A percentile compares a stretch with the other conserved stretches of the same genome.
These are phyloP conservation scores for Hemistola chrysoprasaria DNA, from an alignment of 2,888 invertebrate genomes.

Conservation along the genomic window DNA sequence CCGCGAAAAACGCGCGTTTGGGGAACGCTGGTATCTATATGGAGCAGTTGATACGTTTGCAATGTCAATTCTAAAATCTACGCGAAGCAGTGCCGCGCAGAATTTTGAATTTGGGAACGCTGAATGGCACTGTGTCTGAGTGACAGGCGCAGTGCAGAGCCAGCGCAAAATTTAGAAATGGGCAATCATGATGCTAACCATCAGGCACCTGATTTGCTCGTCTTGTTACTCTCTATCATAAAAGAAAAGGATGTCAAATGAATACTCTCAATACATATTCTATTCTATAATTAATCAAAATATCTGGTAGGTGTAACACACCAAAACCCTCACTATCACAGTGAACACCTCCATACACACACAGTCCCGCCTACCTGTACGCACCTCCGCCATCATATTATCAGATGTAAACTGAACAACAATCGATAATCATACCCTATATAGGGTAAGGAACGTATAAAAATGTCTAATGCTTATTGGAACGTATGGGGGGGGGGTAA, in stretches of 20 bases:
- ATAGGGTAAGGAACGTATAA: conserved; percentile 8
- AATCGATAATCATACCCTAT: conserved; percentile 74
- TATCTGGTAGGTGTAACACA: conserved; percentile 11
- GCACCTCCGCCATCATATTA: conserved; percentile 59
- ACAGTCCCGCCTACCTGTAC: conserved; percentile 49
- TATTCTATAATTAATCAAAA: no score
- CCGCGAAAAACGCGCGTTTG: conserved; percentile 75
- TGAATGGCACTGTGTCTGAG: no score
- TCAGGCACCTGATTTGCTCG: no score
- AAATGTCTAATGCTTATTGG: conserved; percentile 17
- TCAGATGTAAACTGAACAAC: conserved; percentile 76
- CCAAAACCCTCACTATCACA: conserved; percentile 30
- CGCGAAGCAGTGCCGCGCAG: no score
- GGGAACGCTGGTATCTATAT: conserved; percentile 41
- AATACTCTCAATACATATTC: no score
- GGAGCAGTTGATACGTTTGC: conserved; percentile 49
- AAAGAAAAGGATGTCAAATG: no score
- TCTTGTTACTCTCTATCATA: no score
- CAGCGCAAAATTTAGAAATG: no score
- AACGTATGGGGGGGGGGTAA: conserved; percentile 6
- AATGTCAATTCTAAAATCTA: no score
- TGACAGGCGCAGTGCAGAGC: no score
- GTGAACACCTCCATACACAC: conserved; percentile 33
- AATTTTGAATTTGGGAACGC: no score
- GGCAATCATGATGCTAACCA: no score